These are phyloP conservation scores for Tetragonula carbonaria DNA, from an alignment of 2,888 invertebrate genomes.

Conservation along the genomic window DNA sequence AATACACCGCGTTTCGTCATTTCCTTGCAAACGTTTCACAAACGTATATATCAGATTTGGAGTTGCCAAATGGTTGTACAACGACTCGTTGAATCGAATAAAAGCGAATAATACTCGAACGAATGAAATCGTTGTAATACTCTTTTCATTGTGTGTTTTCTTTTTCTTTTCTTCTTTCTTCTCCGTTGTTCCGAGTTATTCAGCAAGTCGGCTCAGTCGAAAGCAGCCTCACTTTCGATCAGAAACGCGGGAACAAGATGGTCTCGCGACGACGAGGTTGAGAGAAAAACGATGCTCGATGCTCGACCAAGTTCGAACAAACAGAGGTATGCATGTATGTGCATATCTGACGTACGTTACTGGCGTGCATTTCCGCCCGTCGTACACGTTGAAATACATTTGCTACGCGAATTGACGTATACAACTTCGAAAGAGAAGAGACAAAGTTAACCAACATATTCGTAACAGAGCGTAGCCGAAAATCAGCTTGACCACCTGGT, in stretches of 20 bases:
- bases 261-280: background rate
- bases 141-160: background rate
- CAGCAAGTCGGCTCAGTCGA: background rate
- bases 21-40: background rate
- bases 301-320: background rate
- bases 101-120: background rate
- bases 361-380: background rate
- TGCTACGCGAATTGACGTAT: constrained; percentile 15
- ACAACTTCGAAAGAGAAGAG: constrained; percentile 50
- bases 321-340: background rate
- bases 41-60: background rate
- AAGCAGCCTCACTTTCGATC: background rate
- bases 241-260: background rate
- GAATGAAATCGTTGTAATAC: no score
- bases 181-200: background rate
- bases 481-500: constrained; percentile 79
- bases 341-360: background rate
- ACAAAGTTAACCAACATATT: constrained; percentile 76
- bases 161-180: background rate
- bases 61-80: background rate
- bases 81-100: background rate
- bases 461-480: constrained; percentile 75
- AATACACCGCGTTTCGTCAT: background rate
- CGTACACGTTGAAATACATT: background rate
- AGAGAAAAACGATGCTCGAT: background rate